Conservation (phyloP, 2,113 vertebrate species). For the Gobio gobio region DNA sequence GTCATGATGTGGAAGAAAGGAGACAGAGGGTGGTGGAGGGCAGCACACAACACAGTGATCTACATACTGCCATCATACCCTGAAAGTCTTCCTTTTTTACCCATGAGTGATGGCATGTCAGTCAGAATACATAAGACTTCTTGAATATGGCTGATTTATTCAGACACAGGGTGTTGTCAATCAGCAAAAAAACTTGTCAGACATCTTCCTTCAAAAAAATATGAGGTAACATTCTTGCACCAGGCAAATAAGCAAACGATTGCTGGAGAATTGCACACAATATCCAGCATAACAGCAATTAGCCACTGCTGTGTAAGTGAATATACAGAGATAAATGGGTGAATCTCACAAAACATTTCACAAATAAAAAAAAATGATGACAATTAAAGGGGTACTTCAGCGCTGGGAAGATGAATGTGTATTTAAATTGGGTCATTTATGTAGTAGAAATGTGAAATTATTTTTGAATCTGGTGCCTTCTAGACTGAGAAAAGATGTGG, state of each 20-base stretch:
- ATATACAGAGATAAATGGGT: not conserved
- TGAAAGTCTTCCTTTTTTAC: slow-evolving; percentile 37
- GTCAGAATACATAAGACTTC: slow-evolving; percentile 19
- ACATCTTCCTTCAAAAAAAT: slow-evolving; percentile 13
- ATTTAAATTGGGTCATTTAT: too few species aligned
- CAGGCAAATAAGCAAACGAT: not conserved
- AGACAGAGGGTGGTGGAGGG: not conserved
- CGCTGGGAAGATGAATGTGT: too few species aligned
- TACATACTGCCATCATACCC: slow-evolving; percentile 21
- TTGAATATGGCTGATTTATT: slow-evolving; percentile 30
- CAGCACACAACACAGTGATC: not conserved
- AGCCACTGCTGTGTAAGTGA: not conserved
- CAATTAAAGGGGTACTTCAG: not conserved
- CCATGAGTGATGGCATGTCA: slow-evolving; percentile 37
- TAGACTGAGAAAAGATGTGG: too few species aligned
- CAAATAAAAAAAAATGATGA: not conserved
- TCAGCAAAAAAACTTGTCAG: slow-evolving; percentile 3
- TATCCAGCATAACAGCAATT: not conserved
- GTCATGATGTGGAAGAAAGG: slow-evolving; percentile 44
- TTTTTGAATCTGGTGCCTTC: too few species aligned
- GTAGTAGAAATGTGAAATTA: too few species aligned
- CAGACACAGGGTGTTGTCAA: slow-evolving; percentile 27
- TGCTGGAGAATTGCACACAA: not conserved
- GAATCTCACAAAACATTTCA: not conserved
- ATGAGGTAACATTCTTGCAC: not conserved